Conservation (phyloP, 2,797 vertebrate species). For the Telmatherina bonti region DNA sequence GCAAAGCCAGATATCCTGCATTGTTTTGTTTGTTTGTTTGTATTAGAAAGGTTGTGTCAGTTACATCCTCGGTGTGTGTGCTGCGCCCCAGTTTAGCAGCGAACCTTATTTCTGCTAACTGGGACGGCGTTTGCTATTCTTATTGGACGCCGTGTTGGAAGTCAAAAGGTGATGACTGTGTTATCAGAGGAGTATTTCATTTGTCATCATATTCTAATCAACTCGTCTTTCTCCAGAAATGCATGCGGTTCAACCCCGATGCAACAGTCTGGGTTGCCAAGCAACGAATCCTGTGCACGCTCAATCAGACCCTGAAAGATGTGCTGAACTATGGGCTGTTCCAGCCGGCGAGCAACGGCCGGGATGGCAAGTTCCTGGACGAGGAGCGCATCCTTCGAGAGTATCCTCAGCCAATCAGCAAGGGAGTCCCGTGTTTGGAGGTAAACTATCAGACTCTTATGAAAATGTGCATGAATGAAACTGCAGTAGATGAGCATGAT, state of each 20-base stretch:
- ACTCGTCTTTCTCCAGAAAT: conserved; percentile 83
- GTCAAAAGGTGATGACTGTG: neutral
- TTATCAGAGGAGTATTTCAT: conserved; percentile 3
- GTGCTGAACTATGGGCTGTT: conserved; percentile 97
- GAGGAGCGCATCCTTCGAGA: conserved; percentile 92
- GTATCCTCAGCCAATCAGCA: conserved; percentile 90
- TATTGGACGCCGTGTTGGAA: neutral
- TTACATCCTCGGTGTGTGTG: conserved; percentile 20
- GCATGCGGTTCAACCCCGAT: conserved; percentile 91
- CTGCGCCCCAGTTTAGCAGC: too few species aligned
- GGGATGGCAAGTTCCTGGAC: conserved; percentile 93
- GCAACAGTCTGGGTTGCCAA: conserved; percentile 94
- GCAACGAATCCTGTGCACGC: conserved; percentile 91
- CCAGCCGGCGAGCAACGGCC: conserved; percentile 89
- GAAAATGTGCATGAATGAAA: too few species aligned
- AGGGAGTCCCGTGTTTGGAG: conserved; percentile 91
- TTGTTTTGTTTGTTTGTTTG: conserved; percentile 35
- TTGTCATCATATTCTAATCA: conserved; percentile 19
- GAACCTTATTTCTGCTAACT: too few species aligned
- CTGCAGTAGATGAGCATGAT: too few species aligned
- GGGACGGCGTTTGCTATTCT: conserved; percentile 17
- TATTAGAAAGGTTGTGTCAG: conserved; percentile 16
- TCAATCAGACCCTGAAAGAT: conserved; percentile 94
- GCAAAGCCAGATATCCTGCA: conserved; percentile 22
- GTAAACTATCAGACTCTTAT: conserved; percentile 65